phyloP scores from a whole-genome alignment of 2,797 vertebrate species.

The Merluccius polli region DNA sequence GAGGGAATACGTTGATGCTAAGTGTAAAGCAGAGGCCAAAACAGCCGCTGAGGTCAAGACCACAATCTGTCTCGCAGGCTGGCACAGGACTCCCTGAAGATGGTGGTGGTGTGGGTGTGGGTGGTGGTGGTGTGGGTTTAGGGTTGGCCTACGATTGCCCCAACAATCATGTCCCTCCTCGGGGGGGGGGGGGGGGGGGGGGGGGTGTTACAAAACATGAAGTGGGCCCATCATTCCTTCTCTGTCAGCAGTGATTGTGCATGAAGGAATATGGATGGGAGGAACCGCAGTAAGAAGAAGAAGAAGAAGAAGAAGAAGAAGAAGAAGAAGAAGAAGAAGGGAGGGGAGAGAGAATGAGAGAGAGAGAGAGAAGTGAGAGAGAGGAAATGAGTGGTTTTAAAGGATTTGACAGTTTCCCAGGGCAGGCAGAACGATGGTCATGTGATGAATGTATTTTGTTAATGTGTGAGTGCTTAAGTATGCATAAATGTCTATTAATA shows the following conservation, averaged over 20 bases:
- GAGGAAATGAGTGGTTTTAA: background rate
- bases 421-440: background rate
- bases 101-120: background rate
- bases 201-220: conserved; percentile 10
- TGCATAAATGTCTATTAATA: conserved; percentile 4
- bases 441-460: background rate
- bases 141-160: conserved; percentile 38
- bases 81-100: conserved; percentile 32
- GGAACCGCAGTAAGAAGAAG: background rate
- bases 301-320: background rate
- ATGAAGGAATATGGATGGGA: background rate
- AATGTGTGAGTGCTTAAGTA: conserved; percentile 1
- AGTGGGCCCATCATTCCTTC: conserved; percentile 24
- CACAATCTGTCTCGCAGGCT: conserved; percentile 54
- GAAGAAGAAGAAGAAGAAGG: too few relatives aligned
- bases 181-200: conserved; percentile 1
- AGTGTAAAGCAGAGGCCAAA: conserved; percentile 22
- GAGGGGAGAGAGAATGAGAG: background rate
- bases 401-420: background rate
- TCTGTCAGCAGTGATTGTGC: conserved; percentile 32
- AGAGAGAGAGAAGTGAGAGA: background rate
- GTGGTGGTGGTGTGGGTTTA: background rate
- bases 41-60: conserved; percentile 52
- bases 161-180: conserved; percentile 33
- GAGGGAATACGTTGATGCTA: conserved; percentile 41